Percentiles rank a stretch among this genome's conserved stretches.
These are phyloP conservation scores for Enteromius argenteus DNA, from an alignment of 2,797 vertebrate species.

Conservation along the genomic window DNA sequence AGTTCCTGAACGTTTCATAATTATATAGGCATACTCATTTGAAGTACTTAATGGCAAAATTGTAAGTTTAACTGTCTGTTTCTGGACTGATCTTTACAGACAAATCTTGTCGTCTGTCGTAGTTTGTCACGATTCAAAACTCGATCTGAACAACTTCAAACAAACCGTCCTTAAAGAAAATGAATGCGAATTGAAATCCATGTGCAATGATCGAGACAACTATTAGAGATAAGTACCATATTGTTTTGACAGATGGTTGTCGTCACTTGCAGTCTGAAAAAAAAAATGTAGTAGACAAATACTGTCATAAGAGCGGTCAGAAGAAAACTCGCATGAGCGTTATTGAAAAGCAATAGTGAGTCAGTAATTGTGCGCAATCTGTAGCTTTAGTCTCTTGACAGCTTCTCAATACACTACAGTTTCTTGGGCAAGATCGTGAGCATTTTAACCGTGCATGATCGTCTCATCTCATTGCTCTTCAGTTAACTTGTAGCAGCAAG, in stretches of 20 bases:
- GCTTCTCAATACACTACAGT: not conserved
- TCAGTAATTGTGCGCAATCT: slow-evolving; percentile 2
- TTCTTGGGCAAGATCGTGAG: not conserved
- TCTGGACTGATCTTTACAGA: slow-evolving; percentile 31
- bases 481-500: not conserved
- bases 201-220: slow-evolving; percentile 43
- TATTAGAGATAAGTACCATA: slow-evolving; percentile 44
- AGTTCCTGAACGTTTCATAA: not conserved
- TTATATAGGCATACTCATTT: slow-evolving; percentile 14
- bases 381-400: slow-evolving; percentile 19
- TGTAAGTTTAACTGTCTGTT: slow-evolving; percentile 11
- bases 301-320: not conserved
- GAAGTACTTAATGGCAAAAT: not conserved
- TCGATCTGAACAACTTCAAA: not conserved
- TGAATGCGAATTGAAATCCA: slow-evolving; percentile 35
- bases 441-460: not conserved
- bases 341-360: slow-evolving; percentile 27
- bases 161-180: slow-evolving; percentile 26
- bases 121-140: slow-evolving; percentile 2
- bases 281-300: slow-evolving; percentile 36
- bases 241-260: slow-evolving; percentile 59
- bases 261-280: slow-evolving; percentile 7
- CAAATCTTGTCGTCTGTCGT: slow-evolving; percentile 41
- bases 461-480: not conserved
- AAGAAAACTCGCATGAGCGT: not conserved